Conservation (phyloP, 2,113 vertebrate species). For the Equus quagga region DNA sequence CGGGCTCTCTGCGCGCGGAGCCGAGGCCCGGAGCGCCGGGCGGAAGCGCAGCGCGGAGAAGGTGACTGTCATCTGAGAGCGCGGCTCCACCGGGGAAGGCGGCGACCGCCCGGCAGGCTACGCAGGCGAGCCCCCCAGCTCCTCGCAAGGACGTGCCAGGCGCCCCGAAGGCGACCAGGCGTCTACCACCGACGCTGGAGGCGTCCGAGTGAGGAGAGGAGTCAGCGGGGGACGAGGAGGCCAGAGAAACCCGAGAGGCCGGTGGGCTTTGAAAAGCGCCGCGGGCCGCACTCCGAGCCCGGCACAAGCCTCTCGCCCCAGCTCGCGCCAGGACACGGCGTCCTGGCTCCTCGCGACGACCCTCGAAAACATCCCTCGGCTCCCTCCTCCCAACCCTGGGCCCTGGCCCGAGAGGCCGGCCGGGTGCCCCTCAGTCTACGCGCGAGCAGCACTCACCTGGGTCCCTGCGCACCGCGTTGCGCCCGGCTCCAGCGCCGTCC, state of each 20-base stretch:
- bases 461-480: conserved; percentile 83
- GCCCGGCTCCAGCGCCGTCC: conserved; percentile 58
- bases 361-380: not conserved
- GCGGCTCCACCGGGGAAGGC: not conserved
- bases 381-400: not conserved
- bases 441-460: conserved; percentile 63
- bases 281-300: not conserved
- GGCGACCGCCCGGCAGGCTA: not conserved
- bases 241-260: conserved; percentile 60
- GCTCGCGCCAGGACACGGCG: not conserved
- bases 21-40: not conserved
- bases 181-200: conserved; percentile 62
- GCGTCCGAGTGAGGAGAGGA: not conserved
- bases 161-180: conserved; percentile 82
- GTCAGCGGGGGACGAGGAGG: conserved; percentile 18
- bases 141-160: conserved; percentile 81
- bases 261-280: conserved; percentile 61
- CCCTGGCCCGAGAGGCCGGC: not conserved
- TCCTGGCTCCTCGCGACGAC: not conserved
- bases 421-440: not conserved
- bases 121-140: conserved; percentile 5
- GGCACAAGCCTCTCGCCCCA: not conserved
- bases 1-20: not conserved
- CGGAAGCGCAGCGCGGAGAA: not conserved
- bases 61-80: not conserved